Conservation (phyloP, 2,888 invertebrate genomes). For the Sisyra nigra region DNA sequence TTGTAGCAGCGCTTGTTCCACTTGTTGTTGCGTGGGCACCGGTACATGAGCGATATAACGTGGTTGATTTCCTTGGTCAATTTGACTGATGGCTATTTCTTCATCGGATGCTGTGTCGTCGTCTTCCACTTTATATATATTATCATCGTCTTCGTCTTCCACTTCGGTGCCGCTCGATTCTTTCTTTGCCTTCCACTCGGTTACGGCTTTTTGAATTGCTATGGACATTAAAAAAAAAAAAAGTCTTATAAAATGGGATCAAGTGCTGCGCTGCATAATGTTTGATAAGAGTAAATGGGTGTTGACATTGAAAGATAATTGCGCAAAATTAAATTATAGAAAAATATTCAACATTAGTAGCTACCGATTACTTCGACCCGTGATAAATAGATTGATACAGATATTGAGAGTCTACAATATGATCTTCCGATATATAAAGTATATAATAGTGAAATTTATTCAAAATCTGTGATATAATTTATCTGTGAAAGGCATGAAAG, state of each 20-base stretch:
- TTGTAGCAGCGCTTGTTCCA: conserved; percentile 78
- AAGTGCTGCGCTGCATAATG: conserved; percentile 7
- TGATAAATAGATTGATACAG: no score
- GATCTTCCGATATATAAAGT: no score
- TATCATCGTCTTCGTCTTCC: conserved; percentile 43
- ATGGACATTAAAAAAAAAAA: no score
- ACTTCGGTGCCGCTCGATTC: conserved; percentile 30
- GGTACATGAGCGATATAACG: conserved; percentile 73
- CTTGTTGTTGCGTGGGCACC: conserved; percentile 87
- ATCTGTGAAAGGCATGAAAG: no score
- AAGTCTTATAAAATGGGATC: not conserved
- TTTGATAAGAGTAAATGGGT: no score
- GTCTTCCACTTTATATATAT: conserved; percentile 46
- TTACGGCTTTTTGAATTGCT: conserved; percentile 41
- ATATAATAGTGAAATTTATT: no score
- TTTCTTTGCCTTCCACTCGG: conserved; percentile 57
- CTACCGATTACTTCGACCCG: no score
- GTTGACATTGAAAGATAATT: no score
- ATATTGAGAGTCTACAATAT: no score
- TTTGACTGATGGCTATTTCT: conserved; percentile 22
- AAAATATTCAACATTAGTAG: no score
- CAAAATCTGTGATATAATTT: no score
- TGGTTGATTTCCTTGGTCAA: conserved; percentile 28
- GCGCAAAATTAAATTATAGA: no score
- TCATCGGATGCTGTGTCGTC: conserved; percentile 15